Base-by-base conservation (phyloP, 2,797 vertebrate species). In the Pipistrellus kuhlii region DNA sequence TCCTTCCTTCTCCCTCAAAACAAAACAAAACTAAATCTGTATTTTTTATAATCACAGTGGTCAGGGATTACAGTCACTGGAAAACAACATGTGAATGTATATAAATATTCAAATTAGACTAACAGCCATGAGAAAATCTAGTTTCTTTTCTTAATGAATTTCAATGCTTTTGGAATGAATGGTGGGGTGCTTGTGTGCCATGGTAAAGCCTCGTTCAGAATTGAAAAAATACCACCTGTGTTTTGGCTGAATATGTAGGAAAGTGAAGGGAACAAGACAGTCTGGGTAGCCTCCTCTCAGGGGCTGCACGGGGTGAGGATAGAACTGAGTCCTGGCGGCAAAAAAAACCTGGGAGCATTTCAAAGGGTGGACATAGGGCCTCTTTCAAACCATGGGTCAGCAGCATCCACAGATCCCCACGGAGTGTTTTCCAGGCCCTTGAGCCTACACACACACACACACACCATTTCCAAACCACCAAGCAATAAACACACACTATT, bases 181-280 rank as follows among this genome's bases (percentile, higher is more conserved):
- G 53, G 25, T 81, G 85, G 68, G 73, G 55, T 93, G 94, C 78
- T 73, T 86, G 17, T 72, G 89, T 95, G 18, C 78, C 87, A 86
- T 8, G 53, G 62, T 32, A 93, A 78, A 96, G 12, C 0, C 38
- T 91, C 72, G 51, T 72, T 92, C 72, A 86, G 25, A 92, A 80
- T 88, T 94, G 84, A 62, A 94, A 94, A 95, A 80, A 77, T 78
- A 75, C 44, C 71, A 71, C 93, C 95, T 95, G 85, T 84, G 73
- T 90, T 90, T 94, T 71, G n/a, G 69, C 44, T 88, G 84, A 92
- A 95, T 94, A 78, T 86, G 78, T 93, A 80, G 62, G 44, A 84
- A 83, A 90, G 30, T 55, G 10, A 81, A 83, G 91, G 57, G 57
- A 64, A 66, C 91, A 85, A 57, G 59, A n/a, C 88, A 73, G 53